These are phyloP conservation scores for Dendroctonus ponderosae DNA, from an alignment of 1,140 invertebrate species.

Conservation along the genomic window DNA sequence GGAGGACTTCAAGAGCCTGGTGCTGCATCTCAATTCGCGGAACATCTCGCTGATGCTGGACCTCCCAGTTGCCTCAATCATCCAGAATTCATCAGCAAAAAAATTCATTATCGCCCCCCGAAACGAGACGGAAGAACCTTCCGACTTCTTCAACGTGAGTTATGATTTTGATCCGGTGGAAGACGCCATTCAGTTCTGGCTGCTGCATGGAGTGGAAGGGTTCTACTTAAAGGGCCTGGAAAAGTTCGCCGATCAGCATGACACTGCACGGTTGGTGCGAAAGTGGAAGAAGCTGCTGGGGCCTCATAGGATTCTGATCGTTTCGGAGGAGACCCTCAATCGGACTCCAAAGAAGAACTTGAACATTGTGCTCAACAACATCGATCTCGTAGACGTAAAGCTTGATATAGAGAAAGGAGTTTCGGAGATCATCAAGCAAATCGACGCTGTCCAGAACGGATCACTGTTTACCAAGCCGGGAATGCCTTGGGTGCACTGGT, in stretches of 20 bases:
- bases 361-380: slow-evolving; percentile 59
- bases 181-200: slow-evolving; percentile 65
- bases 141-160: slow-evolving; percentile 36
- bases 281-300: slow-evolving; percentile 68
- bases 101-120: slow-evolving; percentile 16
- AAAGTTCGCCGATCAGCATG: slow-evolving; percentile 51
- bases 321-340: slow-evolving; percentile 59
- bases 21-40: slow-evolving; percentile 58
- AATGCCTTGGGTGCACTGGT: slow-evolving; percentile 77
- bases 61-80: slow-evolving; percentile 65
- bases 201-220: slow-evolving; percentile 67
- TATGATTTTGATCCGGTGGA: slow-evolving; percentile 49
- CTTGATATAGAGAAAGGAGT: slow-evolving; percentile 62
- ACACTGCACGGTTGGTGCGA: slow-evolving; percentile 55
- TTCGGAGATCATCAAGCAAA: slow-evolving; percentile 56
- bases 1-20: slow-evolving; percentile 64
- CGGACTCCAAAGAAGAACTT: slow-evolving; percentile 49
- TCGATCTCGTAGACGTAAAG: slow-evolving; percentile 71
- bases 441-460: slow-evolving; percentile 58
- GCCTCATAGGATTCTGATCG: slow-evolving; percentile 63
- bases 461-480: slow-evolving; percentile 59
- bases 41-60: slow-evolving; percentile 75
- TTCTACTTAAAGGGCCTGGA: slow-evolving; percentile 74
- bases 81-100: slow-evolving; percentile 49
- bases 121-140: slow-evolving; percentile 29